Evolutionary conservation across 2,797 vertebrate species (phyloP).

Genomic region (Coregonus ussuriensis): DNA sequence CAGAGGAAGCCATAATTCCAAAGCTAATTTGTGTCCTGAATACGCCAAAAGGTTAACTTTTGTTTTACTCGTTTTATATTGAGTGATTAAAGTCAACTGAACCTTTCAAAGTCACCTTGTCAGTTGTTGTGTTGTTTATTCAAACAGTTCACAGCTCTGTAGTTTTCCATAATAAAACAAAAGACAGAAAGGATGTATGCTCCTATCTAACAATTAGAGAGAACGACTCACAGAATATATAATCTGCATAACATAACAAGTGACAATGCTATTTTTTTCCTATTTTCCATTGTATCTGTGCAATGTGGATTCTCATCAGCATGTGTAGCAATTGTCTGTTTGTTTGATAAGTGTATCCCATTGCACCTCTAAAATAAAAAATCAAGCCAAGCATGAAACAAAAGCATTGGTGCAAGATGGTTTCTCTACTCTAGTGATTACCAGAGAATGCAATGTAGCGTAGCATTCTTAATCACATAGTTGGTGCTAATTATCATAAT

Average conservation of each 20-base stretch:
- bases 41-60: too few species aligned
- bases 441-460: slow-evolving; percentile 51
- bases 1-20: too few species aligned
- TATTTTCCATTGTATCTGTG: slow-evolving; percentile 24
- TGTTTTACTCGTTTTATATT: slow-evolving; percentile 14
- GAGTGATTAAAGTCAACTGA: too few species aligned
- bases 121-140: background rate
- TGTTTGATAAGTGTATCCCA: slow-evolving; percentile 51
- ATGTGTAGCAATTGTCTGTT: slow-evolving; percentile 43
- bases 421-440: slow-evolving; percentile 53
- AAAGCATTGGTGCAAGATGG: slow-evolving; percentile 46
- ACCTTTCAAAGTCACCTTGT: background rate
- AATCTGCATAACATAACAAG: slow-evolving; percentile 11
- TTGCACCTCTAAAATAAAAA: slow-evolving; percentile 59
- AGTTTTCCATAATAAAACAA: background rate
- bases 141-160: background rate
- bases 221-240: slow-evolving; percentile 16
- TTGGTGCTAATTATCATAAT: slow-evolving; percentile 19
- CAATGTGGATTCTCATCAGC: slow-evolving; percentile 39
- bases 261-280: slow-evolving; percentile 13
- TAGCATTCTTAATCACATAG: slow-evolving; percentile 48
- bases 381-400: slow-evolving; percentile 67
- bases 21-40: too few species aligned
- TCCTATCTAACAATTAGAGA: slow-evolving; percentile 1
- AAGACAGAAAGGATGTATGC: background rate